Evolutionary conservation across 2,797 vertebrate genomes (phyloP).

Genomic region (Rhinella marina): DNA sequence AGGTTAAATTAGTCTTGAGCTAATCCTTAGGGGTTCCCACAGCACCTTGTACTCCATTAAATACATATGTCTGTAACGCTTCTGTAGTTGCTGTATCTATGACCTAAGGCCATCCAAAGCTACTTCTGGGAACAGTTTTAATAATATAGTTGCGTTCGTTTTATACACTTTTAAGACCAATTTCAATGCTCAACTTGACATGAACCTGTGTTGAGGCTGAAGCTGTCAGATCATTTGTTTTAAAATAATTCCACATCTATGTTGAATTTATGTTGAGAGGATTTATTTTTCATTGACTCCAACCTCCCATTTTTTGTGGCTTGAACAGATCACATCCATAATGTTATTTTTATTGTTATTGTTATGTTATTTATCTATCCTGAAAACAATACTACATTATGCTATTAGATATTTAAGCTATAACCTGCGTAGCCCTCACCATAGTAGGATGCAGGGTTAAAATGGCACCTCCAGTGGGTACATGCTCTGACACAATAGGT

Average conservation of each 20-base stretch:
- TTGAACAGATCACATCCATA: too few relatives aligned
- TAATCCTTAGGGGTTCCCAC: constrained; percentile 57
- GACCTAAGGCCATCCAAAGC: constrained; percentile 46
- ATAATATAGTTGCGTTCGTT: constrained; percentile 53
- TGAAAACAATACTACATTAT: not conserved
- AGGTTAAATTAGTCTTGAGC: constrained; percentile 58
- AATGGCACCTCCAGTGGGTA: not conserved
- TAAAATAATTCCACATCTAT: not conserved
- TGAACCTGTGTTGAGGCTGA: not conserved
- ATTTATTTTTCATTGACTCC: not conserved
- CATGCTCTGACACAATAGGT: too few relatives aligned
- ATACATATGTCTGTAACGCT: constrained; percentile 58
- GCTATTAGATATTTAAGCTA: not conserved
- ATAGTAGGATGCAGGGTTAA: not conserved
- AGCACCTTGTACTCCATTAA: constrained; percentile 62
- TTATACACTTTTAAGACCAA: constrained; percentile 44
- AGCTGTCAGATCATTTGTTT: constrained; percentile 15
- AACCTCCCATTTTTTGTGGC: not conserved
- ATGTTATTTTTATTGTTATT: not conserved
- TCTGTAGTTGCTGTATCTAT: constrained; percentile 47
- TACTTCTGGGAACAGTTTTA: constrained; percentile 45
- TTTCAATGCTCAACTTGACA: constrained; percentile 6
- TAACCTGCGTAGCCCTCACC: not conserved
- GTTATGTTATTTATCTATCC: not conserved
- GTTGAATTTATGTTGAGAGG: not conserved